Conservation (phyloP, 2,888 invertebrate species). For the Amphipoea lucens region DNA sequence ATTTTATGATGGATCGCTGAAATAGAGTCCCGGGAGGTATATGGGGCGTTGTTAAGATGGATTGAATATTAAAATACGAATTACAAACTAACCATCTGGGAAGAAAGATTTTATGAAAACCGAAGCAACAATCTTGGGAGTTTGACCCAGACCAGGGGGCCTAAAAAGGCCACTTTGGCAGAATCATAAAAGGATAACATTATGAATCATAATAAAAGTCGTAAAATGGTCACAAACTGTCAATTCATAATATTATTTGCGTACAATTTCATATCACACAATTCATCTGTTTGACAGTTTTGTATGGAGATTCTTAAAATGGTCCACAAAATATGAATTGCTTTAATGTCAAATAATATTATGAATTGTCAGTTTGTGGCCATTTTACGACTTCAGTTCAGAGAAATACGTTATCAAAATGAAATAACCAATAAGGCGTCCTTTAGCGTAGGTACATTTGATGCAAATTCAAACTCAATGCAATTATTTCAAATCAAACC, state of each 20-base stretch:
- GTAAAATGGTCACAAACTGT: too few species aligned
- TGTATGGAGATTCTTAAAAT: too few species aligned
- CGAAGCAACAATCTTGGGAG: neutral
- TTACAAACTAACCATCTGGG: neutral
- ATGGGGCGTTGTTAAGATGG: conserved; percentile 5
- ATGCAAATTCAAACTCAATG: neutral
- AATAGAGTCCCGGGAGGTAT: neutral
- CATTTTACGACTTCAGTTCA: neutral
- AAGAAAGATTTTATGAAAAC: neutral
- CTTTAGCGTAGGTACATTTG: neutral
- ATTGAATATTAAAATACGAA: conserved; percentile 9
- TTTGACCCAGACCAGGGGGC: neutral
- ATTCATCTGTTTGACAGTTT: too few species aligned
- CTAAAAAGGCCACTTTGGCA: too few species aligned
- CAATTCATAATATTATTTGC: too few species aligned
- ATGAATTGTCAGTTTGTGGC: too few species aligned
- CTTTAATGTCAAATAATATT: too few species aligned
- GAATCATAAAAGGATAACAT: too few species aligned
- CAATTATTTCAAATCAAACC: neutral
- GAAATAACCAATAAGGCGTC: neutral
- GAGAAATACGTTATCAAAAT: neutral
- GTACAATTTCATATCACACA: too few species aligned
- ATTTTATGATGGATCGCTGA: conserved; percentile 25
- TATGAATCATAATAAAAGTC: too few species aligned
- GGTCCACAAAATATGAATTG: too few species aligned